Percentiles rank a stretch among this genome's conserved stretches.
These are phyloP conservation scores for Champsocephalus esox DNA, from an alignment of 2,797 vertebrate species.

Conservation along the genomic window DNA sequence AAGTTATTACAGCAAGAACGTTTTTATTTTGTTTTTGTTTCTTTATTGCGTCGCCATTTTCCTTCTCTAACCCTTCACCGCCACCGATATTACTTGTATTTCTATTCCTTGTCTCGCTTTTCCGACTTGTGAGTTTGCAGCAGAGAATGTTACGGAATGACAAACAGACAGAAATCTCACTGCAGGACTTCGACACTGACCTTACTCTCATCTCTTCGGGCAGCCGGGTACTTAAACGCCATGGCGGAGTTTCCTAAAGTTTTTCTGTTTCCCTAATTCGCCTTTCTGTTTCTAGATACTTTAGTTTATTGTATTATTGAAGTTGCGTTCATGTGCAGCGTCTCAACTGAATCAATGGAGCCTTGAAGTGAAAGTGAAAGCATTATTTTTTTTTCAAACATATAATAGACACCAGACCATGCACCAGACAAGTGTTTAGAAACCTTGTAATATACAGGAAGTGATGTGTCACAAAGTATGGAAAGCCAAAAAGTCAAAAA, in stretches of 20 bases:
- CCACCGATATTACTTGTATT: not conserved
- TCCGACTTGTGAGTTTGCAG: constrained; percentile 1
- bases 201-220: constrained; percentile 77
- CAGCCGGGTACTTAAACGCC: constrained; percentile 79
- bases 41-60: not conserved
- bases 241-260: constrained; percentile 50
- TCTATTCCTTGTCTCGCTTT: constrained; percentile 31
- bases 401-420: not conserved
- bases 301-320: not conserved
- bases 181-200: constrained; percentile 65
- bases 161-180: not conserved
- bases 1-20: too few species aligned
- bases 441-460: constrained; percentile 40
- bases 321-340: not conserved
- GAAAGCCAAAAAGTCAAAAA: too few species aligned
- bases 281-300: not conserved
- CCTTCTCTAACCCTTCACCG: not conserved
- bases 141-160: not conserved
- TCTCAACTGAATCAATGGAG: constrained; percentile 10
- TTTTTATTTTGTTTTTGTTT: not conserved
- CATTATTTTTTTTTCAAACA: too few species aligned
- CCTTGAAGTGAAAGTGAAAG: constrained; percentile 81
- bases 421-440: not conserved
- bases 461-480: constrained; percentile 21
- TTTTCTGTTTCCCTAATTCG: not conserved